Evolutionary conservation across 1,140 invertebrate species (phyloP).

Genomic region (Stenopsyche tienmushanensis): DNA sequence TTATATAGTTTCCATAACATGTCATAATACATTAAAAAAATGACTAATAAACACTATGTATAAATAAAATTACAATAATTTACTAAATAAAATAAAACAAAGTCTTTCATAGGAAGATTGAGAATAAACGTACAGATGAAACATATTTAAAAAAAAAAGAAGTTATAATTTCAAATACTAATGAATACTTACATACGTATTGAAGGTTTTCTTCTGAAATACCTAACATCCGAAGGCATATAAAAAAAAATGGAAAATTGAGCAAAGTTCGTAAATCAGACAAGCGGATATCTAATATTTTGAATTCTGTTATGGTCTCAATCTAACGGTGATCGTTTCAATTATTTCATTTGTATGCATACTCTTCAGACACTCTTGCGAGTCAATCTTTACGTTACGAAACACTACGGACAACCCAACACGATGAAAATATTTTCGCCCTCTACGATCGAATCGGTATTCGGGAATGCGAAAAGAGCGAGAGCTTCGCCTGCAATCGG

Average conservation of each 20-base stretch:
- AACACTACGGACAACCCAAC: no score
- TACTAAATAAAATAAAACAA: not conserved
- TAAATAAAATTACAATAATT: not conserved
- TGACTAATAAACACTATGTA: not conserved
- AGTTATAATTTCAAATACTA: constrained; percentile 2
- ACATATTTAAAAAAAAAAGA: not conserved
- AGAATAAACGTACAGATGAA: not conserved
- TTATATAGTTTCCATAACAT: not conserved
- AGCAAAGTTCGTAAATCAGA: no score
- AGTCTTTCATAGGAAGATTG: not conserved
- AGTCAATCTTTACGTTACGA: no score
- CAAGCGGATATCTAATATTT: no score
- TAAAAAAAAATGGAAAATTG: constrained; percentile 17
- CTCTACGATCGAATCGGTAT: no score
- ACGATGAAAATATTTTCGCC: no score
- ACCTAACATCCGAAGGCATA: constrained; percentile 31
- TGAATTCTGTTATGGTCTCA: no score
- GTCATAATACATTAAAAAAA: not conserved
- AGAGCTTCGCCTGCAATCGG: not conserved
- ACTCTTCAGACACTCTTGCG: no score
- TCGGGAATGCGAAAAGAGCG: not conserved
- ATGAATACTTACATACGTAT: constrained; percentile 38
- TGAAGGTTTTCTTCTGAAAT: constrained; percentile 41
- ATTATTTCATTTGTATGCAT: no score
- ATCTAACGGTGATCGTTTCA: no score